Base-by-base conservation (phyloP, 2,113 vertebrate species). In the Lepus americanus region DNA sequence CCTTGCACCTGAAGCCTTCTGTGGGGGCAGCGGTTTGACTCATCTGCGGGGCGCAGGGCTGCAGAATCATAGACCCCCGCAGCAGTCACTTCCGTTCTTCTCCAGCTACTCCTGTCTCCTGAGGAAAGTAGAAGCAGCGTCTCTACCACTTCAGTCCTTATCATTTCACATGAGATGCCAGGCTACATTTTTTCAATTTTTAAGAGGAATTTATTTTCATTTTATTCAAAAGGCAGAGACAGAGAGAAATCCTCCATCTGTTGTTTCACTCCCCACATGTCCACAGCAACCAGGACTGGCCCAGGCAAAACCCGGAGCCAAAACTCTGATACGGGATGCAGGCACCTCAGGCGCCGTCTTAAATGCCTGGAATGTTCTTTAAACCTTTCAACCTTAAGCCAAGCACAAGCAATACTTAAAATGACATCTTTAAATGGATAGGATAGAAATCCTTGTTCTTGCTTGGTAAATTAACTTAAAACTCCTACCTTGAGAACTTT, bases 1-100 rank as follows among this genome's bases (percentile, higher is more conserved):
- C 80, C 69, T 89, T 77, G 25, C 22, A 44, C 73, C 31, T 70
- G 59, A 93, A 94, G 86, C 51, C 31, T 64, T 55, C 36, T 81
- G 94, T 63, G 33, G 1, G 53, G 2, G 81, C 67, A 84, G 66
- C n/a, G 13, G 69, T 87, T 73, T 53, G 69, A 69, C 29, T 29
- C 64, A 27, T 51, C 36, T 9, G 14, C 51, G 36, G 23, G 36
- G 23, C 25, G 16, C 55, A 81, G 9, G 25, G 77, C 4, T 27
- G 20, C 31, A 51, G 66, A 92, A 31, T 92, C n/a, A 55, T 67
- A 76, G 66, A 33, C n/a, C 86, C n/a, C 63, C n/a, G 31, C 61
- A 92, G 31, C n/a, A 55, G 17, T n/a, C 29, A 77, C 23, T 59
- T 77, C 14, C 61, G 93, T 82, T 93, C 25, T 83, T 89, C 33